Conservation (phyloP, 2,888 invertebrate genomes). For the Polymixis lichenea region DNA sequence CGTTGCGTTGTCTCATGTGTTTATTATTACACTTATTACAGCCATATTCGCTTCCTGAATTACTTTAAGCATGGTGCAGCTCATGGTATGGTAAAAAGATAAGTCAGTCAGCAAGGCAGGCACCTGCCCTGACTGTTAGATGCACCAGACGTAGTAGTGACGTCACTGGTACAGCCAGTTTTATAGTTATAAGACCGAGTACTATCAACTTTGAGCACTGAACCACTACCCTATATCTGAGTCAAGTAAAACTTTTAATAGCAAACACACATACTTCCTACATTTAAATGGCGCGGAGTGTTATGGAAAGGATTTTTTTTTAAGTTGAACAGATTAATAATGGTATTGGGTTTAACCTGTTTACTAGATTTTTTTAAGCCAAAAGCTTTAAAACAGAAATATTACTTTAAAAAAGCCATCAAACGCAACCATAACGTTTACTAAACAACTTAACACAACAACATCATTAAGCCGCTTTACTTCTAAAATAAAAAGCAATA, state of each 20-base stretch:
- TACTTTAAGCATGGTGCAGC: neutral
- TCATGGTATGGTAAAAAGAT: neutral
- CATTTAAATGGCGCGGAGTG: too few species aligned
- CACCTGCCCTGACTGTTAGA: neutral
- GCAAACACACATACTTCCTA: too few species aligned
- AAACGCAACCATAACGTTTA: neutral
- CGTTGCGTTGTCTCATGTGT: neutral
- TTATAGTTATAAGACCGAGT: neutral
- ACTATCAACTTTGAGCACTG: conserved; percentile 2
- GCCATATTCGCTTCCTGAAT: too few species aligned
- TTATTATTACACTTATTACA: neutral
- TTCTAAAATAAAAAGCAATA: conserved; percentile 57
- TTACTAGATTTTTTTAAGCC: too few species aligned
- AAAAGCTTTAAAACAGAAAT: neutral
- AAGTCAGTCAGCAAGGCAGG: too few species aligned
- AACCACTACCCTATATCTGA: neutral
- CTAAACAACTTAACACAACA: neutral
- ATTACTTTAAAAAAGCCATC: neutral
- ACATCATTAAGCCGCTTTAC: conserved; percentile 11
- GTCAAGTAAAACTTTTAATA: too few species aligned
- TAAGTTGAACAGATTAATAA: too few species aligned
- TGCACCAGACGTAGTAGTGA: neutral
- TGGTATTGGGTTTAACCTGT: too few species aligned
- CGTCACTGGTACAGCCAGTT: neutral
- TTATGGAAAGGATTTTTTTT: too few species aligned